Conservation (phyloP, 1,140 invertebrate genomes). For the Galendromus occidentalis region DNA sequence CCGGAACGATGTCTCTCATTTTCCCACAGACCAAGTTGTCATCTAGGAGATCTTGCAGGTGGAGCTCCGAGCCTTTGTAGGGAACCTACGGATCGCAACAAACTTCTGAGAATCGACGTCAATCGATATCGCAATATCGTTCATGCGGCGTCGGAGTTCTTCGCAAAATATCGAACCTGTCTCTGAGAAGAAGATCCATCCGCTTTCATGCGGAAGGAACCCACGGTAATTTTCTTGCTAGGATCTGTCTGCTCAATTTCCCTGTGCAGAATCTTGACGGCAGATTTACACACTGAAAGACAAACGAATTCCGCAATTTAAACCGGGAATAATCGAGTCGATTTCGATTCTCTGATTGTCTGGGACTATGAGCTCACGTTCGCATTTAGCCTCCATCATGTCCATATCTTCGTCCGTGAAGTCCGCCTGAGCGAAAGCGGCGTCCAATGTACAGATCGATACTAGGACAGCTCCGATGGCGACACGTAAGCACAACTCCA, state of each 20-base stretch:
- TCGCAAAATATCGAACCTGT: not conserved
- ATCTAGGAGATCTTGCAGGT: not conserved
- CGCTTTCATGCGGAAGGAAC: not conserved
- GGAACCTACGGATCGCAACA: not conserved
- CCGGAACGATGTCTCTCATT: not conserved
- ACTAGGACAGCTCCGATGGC: too few species aligned
- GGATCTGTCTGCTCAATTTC: not conserved
- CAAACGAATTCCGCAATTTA: too few species aligned
- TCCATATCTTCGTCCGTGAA: too few species aligned
- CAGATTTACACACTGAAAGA: constrained; percentile 4
- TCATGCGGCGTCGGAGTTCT: not conserved
- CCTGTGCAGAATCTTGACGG: constrained; percentile 1
- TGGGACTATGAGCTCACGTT: too few species aligned
- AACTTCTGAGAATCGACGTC: too few species aligned
- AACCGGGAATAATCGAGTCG: too few species aligned
- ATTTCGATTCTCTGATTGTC: too few species aligned
- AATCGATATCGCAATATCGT: not conserved
- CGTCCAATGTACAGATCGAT: too few species aligned
- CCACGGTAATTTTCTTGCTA: not conserved
- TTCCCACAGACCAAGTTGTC: not conserved
- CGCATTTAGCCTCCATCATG: too few species aligned
- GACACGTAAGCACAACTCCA: too few species aligned
- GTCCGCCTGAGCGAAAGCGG: too few species aligned
- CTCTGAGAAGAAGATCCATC: not conserved
- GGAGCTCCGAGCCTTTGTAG: not conserved